Percentiles rank a stretch among this genome's conserved stretches.
Conservation (phyloP, 2,113 vertebrate genomes). For the Thunnus thynnus region DNA sequence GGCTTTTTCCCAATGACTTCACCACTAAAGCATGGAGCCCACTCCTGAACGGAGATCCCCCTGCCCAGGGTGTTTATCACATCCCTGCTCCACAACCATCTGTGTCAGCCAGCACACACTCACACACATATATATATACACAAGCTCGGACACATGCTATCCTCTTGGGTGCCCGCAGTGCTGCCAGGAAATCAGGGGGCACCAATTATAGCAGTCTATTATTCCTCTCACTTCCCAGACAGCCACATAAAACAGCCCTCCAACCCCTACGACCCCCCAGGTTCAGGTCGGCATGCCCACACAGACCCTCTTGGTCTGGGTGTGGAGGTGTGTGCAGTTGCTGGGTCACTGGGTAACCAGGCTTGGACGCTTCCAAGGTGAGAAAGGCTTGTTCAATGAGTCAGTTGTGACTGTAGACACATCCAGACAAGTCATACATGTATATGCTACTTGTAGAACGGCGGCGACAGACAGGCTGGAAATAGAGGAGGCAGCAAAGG, state of each 20-base stretch:
- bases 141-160: conserved; percentile 55
- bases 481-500: conserved; percentile 36
- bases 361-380: conserved; percentile 37
- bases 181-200: conserved; percentile 74
- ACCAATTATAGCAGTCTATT: conserved; percentile 80
- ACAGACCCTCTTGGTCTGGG: conserved; percentile 36
- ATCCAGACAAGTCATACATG: conserved; percentile 54
- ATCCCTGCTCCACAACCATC: conserved; percentile 70
- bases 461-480: conserved; percentile 45
- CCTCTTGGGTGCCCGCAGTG: conserved; percentile 66
- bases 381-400: conserved; percentile 54
- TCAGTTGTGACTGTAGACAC: conserved; percentile 56
- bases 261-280: conserved; percentile 21
- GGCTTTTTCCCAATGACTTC: conserved; percentile 86
- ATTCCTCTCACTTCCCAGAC: conserved; percentile 75
- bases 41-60: conserved; percentile 85
- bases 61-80: conserved; percentile 84
- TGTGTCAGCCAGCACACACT: conserved; percentile 66
- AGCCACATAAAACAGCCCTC: conserved; percentile 61
- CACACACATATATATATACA: conserved; percentile 37
- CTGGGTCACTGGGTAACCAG: conserved; percentile 63
- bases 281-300: conserved; percentile 54
- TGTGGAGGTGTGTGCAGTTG: conserved; percentile 52
- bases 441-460: conserved; percentile 23
- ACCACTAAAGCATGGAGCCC: conserved; percentile 81